Evolutionary conservation across 2,113 vertebrate genomes (phyloP).

Genomic region (Heteronetta atricapilla): DNA sequence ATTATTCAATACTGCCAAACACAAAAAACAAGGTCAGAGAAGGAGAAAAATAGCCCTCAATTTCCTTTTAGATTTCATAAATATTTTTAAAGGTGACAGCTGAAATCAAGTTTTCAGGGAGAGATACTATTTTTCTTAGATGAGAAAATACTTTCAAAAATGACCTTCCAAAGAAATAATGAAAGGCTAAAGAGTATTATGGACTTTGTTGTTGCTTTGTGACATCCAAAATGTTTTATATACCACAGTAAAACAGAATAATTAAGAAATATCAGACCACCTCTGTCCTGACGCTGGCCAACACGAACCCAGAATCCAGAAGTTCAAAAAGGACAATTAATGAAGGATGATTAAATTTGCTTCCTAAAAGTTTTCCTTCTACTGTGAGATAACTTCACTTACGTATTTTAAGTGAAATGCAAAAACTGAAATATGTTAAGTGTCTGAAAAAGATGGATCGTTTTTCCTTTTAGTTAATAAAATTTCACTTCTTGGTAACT

Average conservation of each 20-base stretch:
- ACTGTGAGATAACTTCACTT: background rate
- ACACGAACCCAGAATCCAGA: background rate
- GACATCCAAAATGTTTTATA: background rate
- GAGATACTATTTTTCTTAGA: background rate
- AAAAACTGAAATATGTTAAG: conserved; percentile 22
- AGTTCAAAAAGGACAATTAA: background rate
- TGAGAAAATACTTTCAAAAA: background rate
- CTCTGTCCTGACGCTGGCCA: background rate
- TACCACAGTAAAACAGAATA: background rate
- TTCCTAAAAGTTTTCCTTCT: background rate
- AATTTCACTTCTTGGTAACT: conserved; percentile 11
- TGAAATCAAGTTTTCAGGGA: background rate
- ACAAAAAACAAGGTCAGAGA: background rate
- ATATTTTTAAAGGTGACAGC: background rate
- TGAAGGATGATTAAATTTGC: background rate
- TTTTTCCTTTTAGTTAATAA: conserved; percentile 44
- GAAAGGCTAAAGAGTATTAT: background rate
- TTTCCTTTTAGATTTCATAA: conserved; percentile 2
- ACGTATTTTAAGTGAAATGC: background rate
- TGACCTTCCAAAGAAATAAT: background rate
- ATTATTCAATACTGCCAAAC: background rate
- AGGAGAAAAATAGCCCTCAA: background rate
- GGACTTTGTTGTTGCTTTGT: background rate
- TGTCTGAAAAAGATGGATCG: conserved; percentile 7
- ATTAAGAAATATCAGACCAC: background rate